phyloP scores from a whole-genome alignment of 2,113 vertebrate species.

The Rhinichthys klamathensis region DNA sequence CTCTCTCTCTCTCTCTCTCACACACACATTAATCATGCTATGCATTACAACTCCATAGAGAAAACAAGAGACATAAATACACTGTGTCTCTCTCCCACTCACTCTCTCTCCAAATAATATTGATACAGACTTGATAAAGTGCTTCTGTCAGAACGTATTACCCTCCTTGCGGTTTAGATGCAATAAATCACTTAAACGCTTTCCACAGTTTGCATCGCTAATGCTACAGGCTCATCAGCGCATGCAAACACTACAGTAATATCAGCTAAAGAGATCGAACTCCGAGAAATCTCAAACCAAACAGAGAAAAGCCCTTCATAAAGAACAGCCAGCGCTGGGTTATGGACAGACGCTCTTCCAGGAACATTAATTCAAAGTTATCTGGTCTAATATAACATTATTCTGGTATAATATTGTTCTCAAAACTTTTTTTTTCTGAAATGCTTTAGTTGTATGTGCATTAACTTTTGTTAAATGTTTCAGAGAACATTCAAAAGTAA shows the following conservation, averaged over 20 bases:
- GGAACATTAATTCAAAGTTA: too few relatives aligned
- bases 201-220: slow-evolving; percentile 47
- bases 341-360: too few relatives aligned
- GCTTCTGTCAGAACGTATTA: slow-evolving; percentile 35
- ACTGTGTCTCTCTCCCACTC: slow-evolving; percentile 31
- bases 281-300: too few relatives aligned
- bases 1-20: too few relatives aligned
- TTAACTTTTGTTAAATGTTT: too few relatives aligned
- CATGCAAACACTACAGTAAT: slow-evolving; percentile 12
- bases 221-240: slow-evolving; percentile 34
- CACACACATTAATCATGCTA: slow-evolving; percentile 56
- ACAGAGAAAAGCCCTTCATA: background rate
- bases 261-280: slow-evolving; percentile 19
- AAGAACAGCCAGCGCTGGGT: too few relatives aligned
- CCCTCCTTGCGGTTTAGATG: slow-evolving; percentile 14
- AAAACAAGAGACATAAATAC: slow-evolving; percentile 47
- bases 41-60: slow-evolving; percentile 51
- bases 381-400: too few relatives aligned
- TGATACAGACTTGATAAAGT: slow-evolving; percentile 55
- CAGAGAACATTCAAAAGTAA: too few relatives aligned
- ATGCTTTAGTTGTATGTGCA: too few relatives aligned
- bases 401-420: too few relatives aligned
- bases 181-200: slow-evolving; percentile 50
- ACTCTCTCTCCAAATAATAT: slow-evolving; percentile 43
- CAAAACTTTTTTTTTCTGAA: too few relatives aligned